Conservation (phyloP, 2,888 invertebrate species). For the Nomada hirtipes region DNA sequence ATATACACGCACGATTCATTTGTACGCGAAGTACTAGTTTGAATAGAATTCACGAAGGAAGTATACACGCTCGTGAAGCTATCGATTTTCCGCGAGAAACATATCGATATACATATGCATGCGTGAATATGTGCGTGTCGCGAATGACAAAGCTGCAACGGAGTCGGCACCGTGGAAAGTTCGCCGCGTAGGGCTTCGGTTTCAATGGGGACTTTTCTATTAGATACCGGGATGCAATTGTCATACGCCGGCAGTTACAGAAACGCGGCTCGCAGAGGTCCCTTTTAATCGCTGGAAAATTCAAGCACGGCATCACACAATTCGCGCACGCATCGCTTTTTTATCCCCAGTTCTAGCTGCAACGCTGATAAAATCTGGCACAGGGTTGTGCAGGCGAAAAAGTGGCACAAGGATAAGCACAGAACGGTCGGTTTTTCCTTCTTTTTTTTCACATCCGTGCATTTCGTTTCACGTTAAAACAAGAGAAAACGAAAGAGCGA, state of each 20-base stretch:
- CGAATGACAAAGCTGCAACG: constrained; percentile 61
- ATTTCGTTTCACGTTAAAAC: constrained; percentile 5
- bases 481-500: background rate
- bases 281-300: background rate
- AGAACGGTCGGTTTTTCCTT: background rate
- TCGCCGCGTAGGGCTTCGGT: constrained; percentile 67
- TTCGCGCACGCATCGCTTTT: constrained; percentile 15
- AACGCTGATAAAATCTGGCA: constrained; percentile 48
- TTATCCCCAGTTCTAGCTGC: background rate
- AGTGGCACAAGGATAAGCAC: constrained; percentile 54
- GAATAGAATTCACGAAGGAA: constrained; percentile 49
- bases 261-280: background rate
- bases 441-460: constrained; percentile 9
- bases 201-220: constrained; percentile 27
- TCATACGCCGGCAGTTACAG: background rate
- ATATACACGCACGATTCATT: background rate
- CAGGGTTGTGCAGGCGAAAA: constrained; percentile 39
- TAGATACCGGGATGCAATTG: background rate
- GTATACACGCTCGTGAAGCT: constrained; percentile 51
- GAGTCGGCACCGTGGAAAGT: constrained; percentile 57
- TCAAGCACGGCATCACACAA: background rate
- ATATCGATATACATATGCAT: constrained; percentile 27
- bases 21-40: constrained; percentile 37
- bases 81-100: constrained; percentile 59
- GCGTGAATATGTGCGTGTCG: constrained; percentile 3